phyloP scores from a whole-genome alignment of 2,797 vertebrate species.

The Otus scops region DNA sequence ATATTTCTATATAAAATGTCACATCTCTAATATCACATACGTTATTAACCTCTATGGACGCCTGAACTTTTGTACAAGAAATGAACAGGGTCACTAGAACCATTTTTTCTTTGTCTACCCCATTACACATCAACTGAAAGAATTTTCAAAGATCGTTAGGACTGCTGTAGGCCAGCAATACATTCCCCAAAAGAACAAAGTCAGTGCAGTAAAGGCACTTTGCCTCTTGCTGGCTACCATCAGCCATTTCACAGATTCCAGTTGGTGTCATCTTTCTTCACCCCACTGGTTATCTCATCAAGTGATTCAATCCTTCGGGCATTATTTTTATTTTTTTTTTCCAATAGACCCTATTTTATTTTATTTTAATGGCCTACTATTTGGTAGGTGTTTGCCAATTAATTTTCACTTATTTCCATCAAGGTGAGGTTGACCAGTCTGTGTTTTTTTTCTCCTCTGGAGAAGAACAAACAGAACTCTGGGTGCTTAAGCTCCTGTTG shows the following conservation, averaged over 20 bases:
- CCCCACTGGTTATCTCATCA: background rate
- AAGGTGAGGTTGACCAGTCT: background rate
- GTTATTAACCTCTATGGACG: background rate
- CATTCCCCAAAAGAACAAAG: background rate
- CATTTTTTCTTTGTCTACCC: background rate
- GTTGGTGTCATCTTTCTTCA: background rate
- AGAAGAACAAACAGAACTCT: background rate
- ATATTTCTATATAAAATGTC: background rate
- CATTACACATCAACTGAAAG: background rate
- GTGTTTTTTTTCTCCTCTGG: background rate
- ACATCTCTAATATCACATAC: background rate
- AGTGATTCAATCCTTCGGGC: background rate
- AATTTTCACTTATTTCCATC: background rate
- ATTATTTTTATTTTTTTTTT: background rate
- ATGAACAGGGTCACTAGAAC: background rate
- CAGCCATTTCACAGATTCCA: background rate
- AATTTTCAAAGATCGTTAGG: background rate
- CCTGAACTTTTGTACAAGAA: background rate
- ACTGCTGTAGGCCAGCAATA: background rate
- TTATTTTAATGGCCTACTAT: background rate
- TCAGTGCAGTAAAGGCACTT: no score
- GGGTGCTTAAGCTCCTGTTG: background rate
- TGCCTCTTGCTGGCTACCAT: background rate
- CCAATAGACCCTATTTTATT: fast-evolving
- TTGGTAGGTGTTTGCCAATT: background rate